A percentile compares a stretch with the other conserved stretches of the same genome.
Evolutionary conservation across 2,113 vertebrate species (phyloP).

Genomic region (Eclectus roratus): DNA sequence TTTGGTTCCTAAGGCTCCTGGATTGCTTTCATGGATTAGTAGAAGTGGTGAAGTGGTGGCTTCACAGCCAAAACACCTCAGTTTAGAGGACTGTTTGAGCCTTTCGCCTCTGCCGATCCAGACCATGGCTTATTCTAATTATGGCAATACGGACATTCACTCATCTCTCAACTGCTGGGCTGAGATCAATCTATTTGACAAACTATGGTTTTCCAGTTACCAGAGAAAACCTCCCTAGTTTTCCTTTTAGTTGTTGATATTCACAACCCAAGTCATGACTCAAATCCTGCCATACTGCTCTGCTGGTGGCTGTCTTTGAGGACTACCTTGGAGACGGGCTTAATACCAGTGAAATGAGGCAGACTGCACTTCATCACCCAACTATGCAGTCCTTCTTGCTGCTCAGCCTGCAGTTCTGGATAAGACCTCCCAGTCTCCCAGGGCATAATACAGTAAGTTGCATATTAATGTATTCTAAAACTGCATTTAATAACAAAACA

Average conservation of each 20-base stretch:
- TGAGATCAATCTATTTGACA: background rate
- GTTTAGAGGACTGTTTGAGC: background rate
- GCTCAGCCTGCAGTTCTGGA: background rate
- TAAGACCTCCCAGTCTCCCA: background rate
- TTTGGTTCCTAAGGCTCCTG: background rate
- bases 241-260: background rate
- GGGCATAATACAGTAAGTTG: background rate
- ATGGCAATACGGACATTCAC: background rate
- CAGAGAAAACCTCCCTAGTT: background rate
- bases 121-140: background rate
- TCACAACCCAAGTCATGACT: background rate
- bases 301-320: background rate
- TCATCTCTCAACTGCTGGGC: background rate
- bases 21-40: background rate
- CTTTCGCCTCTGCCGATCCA: background rate
- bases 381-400: background rate
- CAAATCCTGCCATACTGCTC: background rate
- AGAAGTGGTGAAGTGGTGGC: background rate
- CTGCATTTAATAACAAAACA: background rate
- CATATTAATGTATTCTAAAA: background rate
- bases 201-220: background rate
- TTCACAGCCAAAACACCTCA: background rate
- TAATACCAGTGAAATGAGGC: background rate
- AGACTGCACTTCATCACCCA: background rate
- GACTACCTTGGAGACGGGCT: background rate